Percentiles rank a stretch among this genome's conserved stretches.
These are phyloP conservation scores for Drosophila bipectinata DNA, from an alignment of 1,140 invertebrate genomes.

Conservation along the genomic window DNA sequence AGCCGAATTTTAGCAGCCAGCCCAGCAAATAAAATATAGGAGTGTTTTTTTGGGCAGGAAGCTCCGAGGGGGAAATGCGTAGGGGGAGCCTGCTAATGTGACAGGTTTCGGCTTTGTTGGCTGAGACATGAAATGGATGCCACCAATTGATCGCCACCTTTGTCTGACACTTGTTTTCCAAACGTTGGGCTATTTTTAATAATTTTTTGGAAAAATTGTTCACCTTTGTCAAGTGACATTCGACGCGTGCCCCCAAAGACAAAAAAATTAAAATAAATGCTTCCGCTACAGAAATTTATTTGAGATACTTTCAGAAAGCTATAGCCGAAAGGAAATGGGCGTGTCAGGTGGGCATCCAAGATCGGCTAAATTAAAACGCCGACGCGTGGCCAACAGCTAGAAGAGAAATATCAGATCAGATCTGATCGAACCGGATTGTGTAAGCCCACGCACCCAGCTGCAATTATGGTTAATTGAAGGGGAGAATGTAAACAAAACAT, in stretches of 20 bases:
- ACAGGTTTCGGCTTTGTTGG: constrained; percentile 35
- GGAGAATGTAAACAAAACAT: constrained; percentile 41
- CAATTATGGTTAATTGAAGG: constrained; percentile 58
- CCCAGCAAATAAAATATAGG: constrained; percentile 1
- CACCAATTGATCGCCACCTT: constrained; percentile 44
- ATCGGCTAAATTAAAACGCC: constrained; percentile 62
- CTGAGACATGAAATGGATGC: constrained; percentile 26
- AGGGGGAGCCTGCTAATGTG: constrained; percentile 28
- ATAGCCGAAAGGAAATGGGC: constrained; percentile 42
- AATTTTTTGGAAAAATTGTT: constrained; percentile 20
- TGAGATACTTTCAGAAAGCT: constrained; percentile 27
- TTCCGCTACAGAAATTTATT: constrained; percentile 64
- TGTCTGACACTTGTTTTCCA: constrained; percentile 46
- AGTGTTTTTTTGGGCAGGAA: constrained; percentile 4
- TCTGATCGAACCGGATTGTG: constrained; percentile 46
- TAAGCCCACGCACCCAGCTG: constrained; percentile 39
- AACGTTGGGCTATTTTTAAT: constrained; percentile 37
- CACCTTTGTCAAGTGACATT: constrained; percentile 27
- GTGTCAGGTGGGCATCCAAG: constrained; percentile 44
- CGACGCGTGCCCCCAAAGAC: constrained; percentile 30
- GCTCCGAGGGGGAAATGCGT: constrained; percentile 11
- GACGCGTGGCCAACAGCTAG: constrained; percentile 49
- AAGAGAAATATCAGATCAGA: constrained; percentile 34
- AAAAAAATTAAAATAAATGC: constrained; percentile 52
- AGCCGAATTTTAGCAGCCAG: constrained; percentile 35